Evolutionary conservation across 92 coral and sea anemone species (phyloP).

Genomic region (Heteractis magnifica): DNA sequence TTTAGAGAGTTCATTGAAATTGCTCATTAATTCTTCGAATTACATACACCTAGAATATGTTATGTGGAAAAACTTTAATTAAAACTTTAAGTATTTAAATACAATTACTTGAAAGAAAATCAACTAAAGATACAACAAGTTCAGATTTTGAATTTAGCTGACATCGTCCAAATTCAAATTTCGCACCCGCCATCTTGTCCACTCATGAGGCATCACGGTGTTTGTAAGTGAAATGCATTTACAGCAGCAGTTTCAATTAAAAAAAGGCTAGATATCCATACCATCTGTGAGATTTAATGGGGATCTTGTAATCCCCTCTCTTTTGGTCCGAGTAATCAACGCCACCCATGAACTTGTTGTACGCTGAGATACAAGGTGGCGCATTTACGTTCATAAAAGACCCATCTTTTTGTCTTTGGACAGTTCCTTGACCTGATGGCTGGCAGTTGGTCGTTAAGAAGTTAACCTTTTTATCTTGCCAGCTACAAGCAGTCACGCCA

Average conservation of each 20-base stretch:
- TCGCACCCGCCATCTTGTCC: neutral
- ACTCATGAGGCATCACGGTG: neutral
- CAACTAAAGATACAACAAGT: too few species aligned
- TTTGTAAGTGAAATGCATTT: slow-evolving; percentile 22
- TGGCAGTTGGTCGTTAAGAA: neutral
- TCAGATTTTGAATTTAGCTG: neutral
- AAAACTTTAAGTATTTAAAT: neutral
- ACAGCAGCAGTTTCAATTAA: slow-evolving; percentile 44
- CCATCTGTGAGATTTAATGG: neutral
- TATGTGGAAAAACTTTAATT: too few species aligned
- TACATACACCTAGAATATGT: too few species aligned
- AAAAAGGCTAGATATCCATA: slow-evolving; percentile 35
- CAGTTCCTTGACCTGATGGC: neutral
- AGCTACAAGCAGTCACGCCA: neutral
- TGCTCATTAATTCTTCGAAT: too few species aligned
- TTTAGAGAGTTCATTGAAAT: too few species aligned
- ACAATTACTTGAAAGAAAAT: too few species aligned
- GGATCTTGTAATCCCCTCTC: neutral
- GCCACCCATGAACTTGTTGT: neutral
- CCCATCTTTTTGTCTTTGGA: neutral
- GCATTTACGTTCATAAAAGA: neutral
- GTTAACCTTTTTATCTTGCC: neutral
- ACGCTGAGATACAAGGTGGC: neutral
- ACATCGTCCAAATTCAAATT: neutral
- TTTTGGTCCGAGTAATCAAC: neutral